These are phyloP conservation scores for Sarcophaga carnaria DNA, from an alignment of 2,888 invertebrate species.

Conservation along the genomic window DNA sequence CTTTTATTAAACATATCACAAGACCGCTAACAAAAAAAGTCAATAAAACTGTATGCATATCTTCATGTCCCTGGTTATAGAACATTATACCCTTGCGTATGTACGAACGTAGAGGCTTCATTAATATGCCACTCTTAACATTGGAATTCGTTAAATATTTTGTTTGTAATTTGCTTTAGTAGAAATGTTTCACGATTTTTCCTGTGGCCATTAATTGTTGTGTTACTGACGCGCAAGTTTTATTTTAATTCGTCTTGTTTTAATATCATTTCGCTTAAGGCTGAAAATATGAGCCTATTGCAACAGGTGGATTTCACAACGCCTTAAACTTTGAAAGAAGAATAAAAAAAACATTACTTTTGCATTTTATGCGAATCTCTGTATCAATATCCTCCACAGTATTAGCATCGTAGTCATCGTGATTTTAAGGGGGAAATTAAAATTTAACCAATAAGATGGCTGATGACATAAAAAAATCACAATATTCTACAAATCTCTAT, in stretches of 20 bases:
- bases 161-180: slow-evolving; percentile 77
- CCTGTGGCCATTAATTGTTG: slow-evolving; percentile 35
- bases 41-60: not conserved
- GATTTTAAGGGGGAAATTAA: slow-evolving; percentile 46
- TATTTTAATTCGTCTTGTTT: slow-evolving; percentile 41
- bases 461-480: not conserved
- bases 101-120: slow-evolving; percentile 72
- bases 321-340: slow-evolving; percentile 50
- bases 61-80: slow-evolving; percentile 6
- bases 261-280: slow-evolving; percentile 57
- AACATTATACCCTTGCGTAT: not conserved
- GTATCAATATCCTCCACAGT: slow-evolving; percentile 54
- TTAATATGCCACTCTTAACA: slow-evolving; percentile 79
- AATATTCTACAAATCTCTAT: not conserved
- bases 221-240: slow-evolving; percentile 38
- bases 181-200: slow-evolving; percentile 66
- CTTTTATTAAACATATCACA: slow-evolving; percentile 32
- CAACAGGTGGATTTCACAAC: slow-evolving; percentile 78
- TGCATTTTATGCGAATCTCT: slow-evolving; percentile 1
- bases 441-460: slow-evolving; percentile 1
- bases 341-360: not conserved
- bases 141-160: slow-evolving; percentile 80
- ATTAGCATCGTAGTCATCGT: slow-evolving; percentile 55
- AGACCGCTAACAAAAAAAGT: not conserved
- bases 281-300: slow-evolving; percentile 76